These are phyloP conservation scores for Xanthia togata DNA, from an alignment of 2,888 invertebrate species.

Conservation along the genomic window DNA sequence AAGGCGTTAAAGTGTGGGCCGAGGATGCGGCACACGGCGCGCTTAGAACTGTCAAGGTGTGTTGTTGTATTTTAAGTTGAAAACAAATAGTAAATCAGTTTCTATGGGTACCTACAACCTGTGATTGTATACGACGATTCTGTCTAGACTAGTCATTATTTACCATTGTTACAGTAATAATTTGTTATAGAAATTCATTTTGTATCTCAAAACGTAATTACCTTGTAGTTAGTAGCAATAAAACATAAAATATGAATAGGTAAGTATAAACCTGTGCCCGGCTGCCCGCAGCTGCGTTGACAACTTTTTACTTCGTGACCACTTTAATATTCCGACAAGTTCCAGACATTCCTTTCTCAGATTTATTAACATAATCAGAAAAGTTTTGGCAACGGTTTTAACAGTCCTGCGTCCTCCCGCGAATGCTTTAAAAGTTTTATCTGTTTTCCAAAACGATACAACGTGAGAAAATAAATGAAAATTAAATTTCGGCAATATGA, in stretches of 20 bases:
- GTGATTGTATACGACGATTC: neutral
- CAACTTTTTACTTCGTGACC: constrained; percentile 54
- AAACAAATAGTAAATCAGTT: constrained; percentile 70
- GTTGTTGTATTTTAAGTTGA: constrained; percentile 77
- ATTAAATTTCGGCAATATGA: constrained; percentile 9
- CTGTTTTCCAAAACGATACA: constrained; percentile 1
- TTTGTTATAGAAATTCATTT: neutral
- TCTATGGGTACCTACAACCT: constrained; percentile 41
- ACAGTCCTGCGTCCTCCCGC: constrained; percentile 25
- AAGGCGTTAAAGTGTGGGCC: constrained; percentile 92
- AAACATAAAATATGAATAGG: constrained; percentile 30
- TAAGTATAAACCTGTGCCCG: constrained; percentile 25
- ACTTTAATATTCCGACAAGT: constrained; percentile 45
- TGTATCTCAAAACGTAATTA: constrained; percentile 2
- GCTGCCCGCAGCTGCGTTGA: constrained; percentile 33
- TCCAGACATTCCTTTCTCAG: constrained; percentile 27
- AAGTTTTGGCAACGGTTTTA: constrained; percentile 47
- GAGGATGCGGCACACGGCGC: constrained; percentile 90
- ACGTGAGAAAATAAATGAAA: constrained; percentile 27
- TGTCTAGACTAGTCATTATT: neutral
- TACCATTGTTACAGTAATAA: neutral
- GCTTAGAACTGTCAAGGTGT: constrained; percentile 92
- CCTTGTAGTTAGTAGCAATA: constrained; percentile 20
- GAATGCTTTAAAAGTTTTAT: constrained; percentile 44
- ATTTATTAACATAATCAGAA: constrained; percentile 60